These are phyloP conservation scores for Ammodytes marinus DNA, from an alignment of 2,113 vertebrate species.

Conservation along the genomic window DNA sequence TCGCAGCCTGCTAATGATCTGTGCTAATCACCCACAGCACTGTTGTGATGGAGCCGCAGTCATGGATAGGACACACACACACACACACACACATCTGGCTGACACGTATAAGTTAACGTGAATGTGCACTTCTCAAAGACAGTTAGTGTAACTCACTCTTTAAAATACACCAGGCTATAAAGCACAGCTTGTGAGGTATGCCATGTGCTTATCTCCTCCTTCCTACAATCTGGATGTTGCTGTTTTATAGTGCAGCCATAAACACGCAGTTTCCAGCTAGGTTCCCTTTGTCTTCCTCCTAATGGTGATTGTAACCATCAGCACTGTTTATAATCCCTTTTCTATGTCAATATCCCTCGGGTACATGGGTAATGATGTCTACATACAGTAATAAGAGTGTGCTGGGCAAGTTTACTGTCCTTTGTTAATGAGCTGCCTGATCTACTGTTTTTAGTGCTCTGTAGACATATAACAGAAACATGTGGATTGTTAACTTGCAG, in stretches of 20 bases:
- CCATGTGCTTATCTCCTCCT: conserved; percentile 23
- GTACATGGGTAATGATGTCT: neutral
- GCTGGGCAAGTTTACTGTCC: neutral
- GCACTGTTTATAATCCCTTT: conserved; percentile 18
- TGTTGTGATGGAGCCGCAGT: conserved; percentile 29
- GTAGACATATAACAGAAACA: neutral
- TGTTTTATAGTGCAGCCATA: conserved; percentile 51
- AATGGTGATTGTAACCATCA: conserved; percentile 48
- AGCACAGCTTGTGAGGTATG: conserved; percentile 31
- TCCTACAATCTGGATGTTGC: conserved; percentile 27
- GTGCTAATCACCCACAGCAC: conserved; percentile 61
- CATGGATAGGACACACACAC: conserved; percentile 8
- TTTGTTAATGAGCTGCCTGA: neutral
- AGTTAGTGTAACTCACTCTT: neutral
- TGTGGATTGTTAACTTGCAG: neutral
- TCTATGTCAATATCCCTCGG: conserved; percentile 20
- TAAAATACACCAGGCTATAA: neutral
- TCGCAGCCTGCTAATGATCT: conserved; percentile 57
- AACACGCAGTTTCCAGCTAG: conserved; percentile 50
- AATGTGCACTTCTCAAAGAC: neutral
- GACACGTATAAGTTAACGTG: neutral
- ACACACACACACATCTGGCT: conserved; percentile 43
- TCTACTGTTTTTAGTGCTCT: conserved; percentile 3
- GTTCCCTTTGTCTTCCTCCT: conserved; percentile 27
- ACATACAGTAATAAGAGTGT: neutral